Evolutionary conservation across 2,888 invertebrate species (phyloP), one percentile per base, ranked within the genome.

Genomic region (Acrobasis consociella): DNA sequence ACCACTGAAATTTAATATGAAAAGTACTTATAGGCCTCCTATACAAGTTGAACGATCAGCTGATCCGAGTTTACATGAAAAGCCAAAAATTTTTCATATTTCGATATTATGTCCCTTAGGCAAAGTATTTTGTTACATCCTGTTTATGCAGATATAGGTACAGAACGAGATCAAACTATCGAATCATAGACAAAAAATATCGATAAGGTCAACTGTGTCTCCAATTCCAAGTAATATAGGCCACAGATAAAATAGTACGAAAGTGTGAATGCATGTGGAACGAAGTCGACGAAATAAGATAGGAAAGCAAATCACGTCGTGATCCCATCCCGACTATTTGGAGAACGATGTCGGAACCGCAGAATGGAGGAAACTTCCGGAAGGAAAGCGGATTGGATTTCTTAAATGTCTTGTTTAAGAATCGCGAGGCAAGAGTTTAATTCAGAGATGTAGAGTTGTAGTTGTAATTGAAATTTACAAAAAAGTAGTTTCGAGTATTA

Each of bases 251-350:
- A 56, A 49, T 58, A 46, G 46, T 16, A 58, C 22, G 31, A 37
- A 16, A 37, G 37, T 49, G 59, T 49, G 37, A 59, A 59, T 59
- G 59, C 59, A 58, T 59, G 56, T 42, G 38, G 22, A 56, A 42
- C 39, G 56, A 56, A 56, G 42, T 17, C 56, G 42, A 17, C 56
- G 56, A 56, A 56, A 56, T 42, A 56, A 42, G 56, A 56, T 56
- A 56, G 56, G 42, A 11, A 38, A 51, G 60, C 50, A 60, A 60
- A 60, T 60, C 38, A 60, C 60, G 50, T 50, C 38, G 60, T 10
- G 38, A 50, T 39, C 60, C 60, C 39, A 50, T 60, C 60, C 38
- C 10, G 60, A 10, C 42, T 50, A 17, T 60, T 60, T 60, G 60
- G 49, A 51, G 49, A 51, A 16, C 51, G 50, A 50, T 50, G 60